These are phyloP conservation scores for Gonatopus flavifemur DNA, from an alignment of 1,140 invertebrate species.

Conservation along the genomic window DNA sequence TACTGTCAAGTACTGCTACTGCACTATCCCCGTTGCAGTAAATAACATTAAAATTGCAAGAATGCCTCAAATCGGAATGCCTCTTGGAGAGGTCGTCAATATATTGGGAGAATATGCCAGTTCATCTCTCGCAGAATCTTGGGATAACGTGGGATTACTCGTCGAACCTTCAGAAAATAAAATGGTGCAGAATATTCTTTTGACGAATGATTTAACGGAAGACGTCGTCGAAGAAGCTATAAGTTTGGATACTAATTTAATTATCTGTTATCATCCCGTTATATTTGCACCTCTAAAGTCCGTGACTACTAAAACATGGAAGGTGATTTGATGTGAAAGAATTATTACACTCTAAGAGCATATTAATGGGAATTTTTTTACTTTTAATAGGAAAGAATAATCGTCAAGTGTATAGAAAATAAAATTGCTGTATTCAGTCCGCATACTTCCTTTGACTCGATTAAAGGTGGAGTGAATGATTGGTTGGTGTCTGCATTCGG, in stretches of 20 bases:
- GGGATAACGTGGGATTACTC: slow-evolving; percentile 96
- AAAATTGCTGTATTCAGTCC: slow-evolving; percentile 91
- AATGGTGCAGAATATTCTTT: slow-evolving; percentile 68
- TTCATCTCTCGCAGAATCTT: slow-evolving; percentile 73
- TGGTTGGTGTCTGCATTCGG: slow-evolving; percentile 83
- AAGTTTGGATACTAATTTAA: slow-evolving; percentile 69
- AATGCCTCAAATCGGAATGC: slow-evolving; percentile 50
- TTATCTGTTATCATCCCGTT: slow-evolving; percentile 94
- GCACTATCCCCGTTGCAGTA: no score
- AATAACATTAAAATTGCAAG: not conserved
- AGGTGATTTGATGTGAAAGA: slow-evolving; percentile 60
- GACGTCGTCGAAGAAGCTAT: slow-evolving; percentile 85
- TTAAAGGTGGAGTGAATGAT: slow-evolving; percentile 86
- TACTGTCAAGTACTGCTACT: no score
- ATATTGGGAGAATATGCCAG: slow-evolving; percentile 73
- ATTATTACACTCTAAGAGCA: not conserved
- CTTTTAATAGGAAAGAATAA: slow-evolving; percentile 68
- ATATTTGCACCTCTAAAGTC: slow-evolving; percentile 85
- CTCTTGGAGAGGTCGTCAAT: slow-evolving; percentile 64
- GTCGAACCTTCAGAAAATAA: slow-evolving; percentile 73
- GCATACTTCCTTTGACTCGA: slow-evolving; percentile 87
- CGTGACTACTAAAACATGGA: slow-evolving; percentile 70
- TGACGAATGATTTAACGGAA: slow-evolving; percentile 96
- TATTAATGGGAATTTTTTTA: slow-evolving; percentile 3
- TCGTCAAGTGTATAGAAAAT: slow-evolving; percentile 81